Evolutionary conservation across 2,113 vertebrate species (phyloP).

Genomic region (Paralichthys olivaceus): DNA sequence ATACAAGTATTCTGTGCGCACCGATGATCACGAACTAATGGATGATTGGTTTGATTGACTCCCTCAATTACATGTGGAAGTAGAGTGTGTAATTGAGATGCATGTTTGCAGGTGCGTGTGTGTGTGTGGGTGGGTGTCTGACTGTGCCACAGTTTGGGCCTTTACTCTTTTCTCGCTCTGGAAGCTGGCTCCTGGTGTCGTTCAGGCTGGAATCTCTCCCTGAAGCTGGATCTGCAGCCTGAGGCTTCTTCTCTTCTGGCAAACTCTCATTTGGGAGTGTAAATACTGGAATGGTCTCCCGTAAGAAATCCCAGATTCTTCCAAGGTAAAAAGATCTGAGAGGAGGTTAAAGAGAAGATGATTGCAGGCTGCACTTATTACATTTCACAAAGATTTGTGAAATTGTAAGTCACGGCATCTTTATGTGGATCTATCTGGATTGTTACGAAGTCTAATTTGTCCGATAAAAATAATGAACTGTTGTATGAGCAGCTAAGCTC

Average conservation of each 20-base stretch:
- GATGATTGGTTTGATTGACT: constrained; percentile 37
- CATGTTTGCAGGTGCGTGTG: constrained; percentile 23
- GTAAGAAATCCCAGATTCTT: constrained; percentile 88
- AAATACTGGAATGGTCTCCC: constrained; percentile 85
- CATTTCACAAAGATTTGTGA: background rate
- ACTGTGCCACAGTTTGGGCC: constrained; percentile 66
- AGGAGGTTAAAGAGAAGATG: constrained; percentile 20
- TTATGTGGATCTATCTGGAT: background rate
- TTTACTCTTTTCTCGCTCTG: constrained; percentile 71
- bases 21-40: constrained; percentile 34
- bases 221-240: constrained; percentile 49
- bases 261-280: constrained; percentile 71
- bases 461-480: background rate
- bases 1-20: background rate
- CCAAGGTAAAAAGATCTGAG: constrained; percentile 77
- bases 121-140: constrained; percentile 24
- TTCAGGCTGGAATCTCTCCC: constrained; percentile 54
- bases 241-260: constrained; percentile 56
- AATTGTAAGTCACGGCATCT: too few relatives aligned
- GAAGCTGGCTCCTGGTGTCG: constrained; percentile 62
- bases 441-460: background rate
- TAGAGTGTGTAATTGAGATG: constrained; percentile 46
- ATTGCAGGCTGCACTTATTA: background rate
- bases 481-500: background rate
- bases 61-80: constrained; percentile 48